Evolutionary conservation across 1,140 invertebrate species (phyloP).

Genomic region (Charaxes varanes): DNA sequence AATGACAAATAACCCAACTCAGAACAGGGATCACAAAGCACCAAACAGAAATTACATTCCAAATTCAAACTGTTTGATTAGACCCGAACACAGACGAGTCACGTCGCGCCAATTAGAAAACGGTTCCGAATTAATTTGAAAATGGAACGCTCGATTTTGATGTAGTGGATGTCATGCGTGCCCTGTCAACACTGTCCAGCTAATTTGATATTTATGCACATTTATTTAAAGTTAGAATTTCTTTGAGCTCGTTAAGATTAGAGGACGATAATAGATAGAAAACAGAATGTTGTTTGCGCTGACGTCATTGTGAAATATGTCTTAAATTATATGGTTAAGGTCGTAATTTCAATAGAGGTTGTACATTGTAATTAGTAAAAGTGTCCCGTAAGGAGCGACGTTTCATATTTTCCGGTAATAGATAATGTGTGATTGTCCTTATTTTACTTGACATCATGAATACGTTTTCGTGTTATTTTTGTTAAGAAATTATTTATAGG

Average conservation of each 20-base stretch:
- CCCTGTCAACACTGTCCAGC: constrained; percentile 24
- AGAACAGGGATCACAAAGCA: constrained; percentile 32
- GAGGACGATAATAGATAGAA: constrained; percentile 39
- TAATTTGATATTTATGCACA: constrained; percentile 21
- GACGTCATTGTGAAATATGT: constrained; percentile 19
- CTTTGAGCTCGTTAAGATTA: constrained; percentile 12
- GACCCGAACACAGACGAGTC: constrained; percentile 54
- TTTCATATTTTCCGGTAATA: constrained; percentile 16
- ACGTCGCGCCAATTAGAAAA: constrained; percentile 69
- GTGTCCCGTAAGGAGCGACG: constrained; percentile 23
- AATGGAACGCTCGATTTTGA: constrained; percentile 70
- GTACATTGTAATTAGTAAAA: constrained; percentile 39
- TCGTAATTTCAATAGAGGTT: constrained; percentile 10
- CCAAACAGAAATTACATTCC: constrained; percentile 47
- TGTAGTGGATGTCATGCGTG: constrained; percentile 62
- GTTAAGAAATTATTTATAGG: too few species aligned
- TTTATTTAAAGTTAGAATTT: constrained; percentile 25
- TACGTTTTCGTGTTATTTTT: too few species aligned
- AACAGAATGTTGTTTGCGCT: constrained; percentile 28
- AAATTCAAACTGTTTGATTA: constrained; percentile 52
- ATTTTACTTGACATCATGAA: constrained; percentile 3
- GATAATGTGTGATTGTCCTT: constrained; percentile 13
- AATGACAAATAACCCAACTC: constrained; percentile 10
- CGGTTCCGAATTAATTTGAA: constrained; percentile 64
- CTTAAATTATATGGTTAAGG: constrained; percentile 16